Evolutionary conservation across 2,113 vertebrate species (phyloP).

Genomic region (Equus przewalskii): DNA sequence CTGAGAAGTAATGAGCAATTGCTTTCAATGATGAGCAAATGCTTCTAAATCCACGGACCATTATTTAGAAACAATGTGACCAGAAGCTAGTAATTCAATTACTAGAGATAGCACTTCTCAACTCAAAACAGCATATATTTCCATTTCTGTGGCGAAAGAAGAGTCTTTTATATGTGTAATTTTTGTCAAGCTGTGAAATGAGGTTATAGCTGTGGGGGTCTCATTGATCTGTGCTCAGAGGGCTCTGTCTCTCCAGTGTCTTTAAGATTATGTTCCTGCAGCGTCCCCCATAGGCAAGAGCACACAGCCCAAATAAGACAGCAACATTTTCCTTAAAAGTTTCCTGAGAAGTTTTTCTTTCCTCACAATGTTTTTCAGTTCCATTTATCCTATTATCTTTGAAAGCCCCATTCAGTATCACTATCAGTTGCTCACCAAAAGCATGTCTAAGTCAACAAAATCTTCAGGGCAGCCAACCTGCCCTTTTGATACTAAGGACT

Average conservation of each 20-base stretch:
- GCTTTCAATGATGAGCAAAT: neutral
- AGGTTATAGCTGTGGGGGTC: constrained; percentile 45
- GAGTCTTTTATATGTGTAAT: constrained; percentile 71
- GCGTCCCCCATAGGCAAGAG: neutral
- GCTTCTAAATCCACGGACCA: neutral
- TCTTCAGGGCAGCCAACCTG: neutral
- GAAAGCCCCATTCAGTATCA: neutral
- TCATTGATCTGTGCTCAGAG: constrained; percentile 26
- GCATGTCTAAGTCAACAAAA: neutral
- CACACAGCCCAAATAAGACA: neutral
- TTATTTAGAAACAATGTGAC: neutral
- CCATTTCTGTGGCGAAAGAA: neutral
- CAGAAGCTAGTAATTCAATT: constrained; percentile 21
- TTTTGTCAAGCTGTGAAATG: constrained; percentile 73
- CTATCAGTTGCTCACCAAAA: neutral
- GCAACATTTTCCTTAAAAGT: constrained; percentile 17
- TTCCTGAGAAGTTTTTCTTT: neutral
- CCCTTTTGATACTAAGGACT: neutral
- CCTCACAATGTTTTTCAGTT: neutral
- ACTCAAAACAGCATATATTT: constrained; percentile 35
- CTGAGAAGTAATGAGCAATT: neutral
- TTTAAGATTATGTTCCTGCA: constrained; percentile 18
- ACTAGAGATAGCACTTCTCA: constrained; percentile 29
- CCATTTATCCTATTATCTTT: constrained; percentile 25
- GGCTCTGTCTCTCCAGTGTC: neutral